Evolutionary conservation across 2,113 vertebrate genomes (phyloP), one percentile per base, ranked within the genome.

Genomic region (Archocentrus centrarchus): DNA sequence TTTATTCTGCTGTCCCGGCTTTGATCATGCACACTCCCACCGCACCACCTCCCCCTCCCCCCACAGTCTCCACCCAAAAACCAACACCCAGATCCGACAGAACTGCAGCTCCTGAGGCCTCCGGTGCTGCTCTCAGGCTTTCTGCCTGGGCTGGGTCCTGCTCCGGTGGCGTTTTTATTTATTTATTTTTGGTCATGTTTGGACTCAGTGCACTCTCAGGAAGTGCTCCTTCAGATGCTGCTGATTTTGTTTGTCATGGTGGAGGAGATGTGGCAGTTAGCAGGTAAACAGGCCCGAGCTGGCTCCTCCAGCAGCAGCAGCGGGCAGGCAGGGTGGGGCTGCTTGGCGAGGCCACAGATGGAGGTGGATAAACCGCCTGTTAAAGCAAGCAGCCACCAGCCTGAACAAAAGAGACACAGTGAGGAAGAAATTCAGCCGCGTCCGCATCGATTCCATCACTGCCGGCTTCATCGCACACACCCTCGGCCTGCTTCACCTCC

Each of bases 301-400:
- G 68, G 68, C 50, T 82, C 60, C 75, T 76, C 30, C 17, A 70
- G 75, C 59, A 83, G 84, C 8, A 75, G 88, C 77, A 83, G 81
- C 35, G 6, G 35, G 85, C 91, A 75, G 88, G 78, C 85, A 79
- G 91, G 94, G 94, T 89, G 93, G 92, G 93, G 93, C 92, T 83
- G 91, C 75, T 82, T 81, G 88, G 76, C 77, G 37, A 68, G 82
- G 90, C 88, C 79, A 5, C 81, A 77, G 88, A 41, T 77, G 75
- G 77, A 83, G 86, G 47, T 60, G 86, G 77, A 79, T 61, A 27
- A 41, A 70, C 44, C 59, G 64, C 53, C 84, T 14, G 62, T 50
- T 75, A 30, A 55, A 85, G n/a, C 81, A 11, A 14, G 50, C 82
- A 76, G 59, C 24, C 66, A 35, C 6, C 60, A 30, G 59, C n/a